Evolutionary conservation across 2,113 vertebrate genomes (phyloP), one percentile per base, ranked within the genome.

Genomic region (Eidolon helvum): DNA sequence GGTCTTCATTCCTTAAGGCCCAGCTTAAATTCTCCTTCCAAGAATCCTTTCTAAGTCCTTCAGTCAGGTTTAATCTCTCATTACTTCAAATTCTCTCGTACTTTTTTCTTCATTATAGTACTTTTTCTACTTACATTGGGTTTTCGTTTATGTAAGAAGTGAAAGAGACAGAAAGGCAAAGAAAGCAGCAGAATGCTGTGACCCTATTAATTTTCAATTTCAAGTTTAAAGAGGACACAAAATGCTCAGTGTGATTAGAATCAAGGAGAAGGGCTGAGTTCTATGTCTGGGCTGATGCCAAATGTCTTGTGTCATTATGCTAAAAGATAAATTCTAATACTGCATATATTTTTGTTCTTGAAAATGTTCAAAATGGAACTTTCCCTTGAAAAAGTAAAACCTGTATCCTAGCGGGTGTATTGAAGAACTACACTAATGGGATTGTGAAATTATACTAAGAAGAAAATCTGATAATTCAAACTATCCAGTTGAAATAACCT

Each of bases 391-490:
- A 93, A 71, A 79, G n/a, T 43, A 88, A 90, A 88, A 69, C 40
- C 33, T 6, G 24, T 9, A 80, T 43, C 65, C 6, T 82, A 26
- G 7, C 83, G 35, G 80, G 80, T 55, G 38, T 48, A 68, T 28
- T 92, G 38, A 95, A 55, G 38, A 94, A 40, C 74, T 53, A 91
- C 14, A 91, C 8, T 69, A 71, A 61, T 18, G 5, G 0, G 4
- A 43, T 45, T 85, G 35, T 61, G 63, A 87, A 35, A 71, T 74
- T 55, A 72, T 21, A 24, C 10, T 68, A 65, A 66, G 38, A 91
- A 86, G 4, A 86, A 93, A 97, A 95, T 48, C 71, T 63, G 90
- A 2, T 53, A 89, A 94, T 63, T 69, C 63, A 79, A 63, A 78
- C 33, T 55, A 89, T 24, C 11, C 48, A 90, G n/a, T 84, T 87